Percentiles rank a stretch among this genome's conserved stretches.
Conservation (phyloP, 2,113 vertebrate genomes). For the Gymnorhina tibicen region DNA sequence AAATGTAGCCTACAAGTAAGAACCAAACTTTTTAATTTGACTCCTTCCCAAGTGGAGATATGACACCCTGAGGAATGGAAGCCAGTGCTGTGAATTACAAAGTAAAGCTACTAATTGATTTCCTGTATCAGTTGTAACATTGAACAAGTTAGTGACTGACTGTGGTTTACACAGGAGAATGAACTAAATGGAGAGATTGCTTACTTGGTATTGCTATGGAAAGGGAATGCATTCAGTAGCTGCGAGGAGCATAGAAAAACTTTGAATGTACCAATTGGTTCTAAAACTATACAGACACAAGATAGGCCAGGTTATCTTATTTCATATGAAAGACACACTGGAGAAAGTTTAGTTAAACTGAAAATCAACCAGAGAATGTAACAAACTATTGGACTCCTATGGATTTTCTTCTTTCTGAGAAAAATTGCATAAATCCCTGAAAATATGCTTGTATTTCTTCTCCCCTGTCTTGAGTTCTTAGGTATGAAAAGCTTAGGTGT, state of each 20-base stretch:
- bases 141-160: background rate
- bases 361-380: background rate
- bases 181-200: background rate
- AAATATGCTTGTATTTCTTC: background rate
- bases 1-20: slow-evolving; percentile 26
- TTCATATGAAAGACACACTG: background rate
- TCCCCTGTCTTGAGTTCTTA: background rate
- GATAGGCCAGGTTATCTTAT: background rate
- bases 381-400: background rate
- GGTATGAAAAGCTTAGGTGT: background rate
- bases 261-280: background rate
- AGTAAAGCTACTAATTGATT: background rate
- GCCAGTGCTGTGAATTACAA: background rate
- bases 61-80: background rate
- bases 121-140: background rate
- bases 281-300: background rate
- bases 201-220: background rate
- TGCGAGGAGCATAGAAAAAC: background rate
- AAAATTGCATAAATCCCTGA: background rate
- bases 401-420: background rate
- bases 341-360: background rate
- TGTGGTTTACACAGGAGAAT: background rate
- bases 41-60: background rate
- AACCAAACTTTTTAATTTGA: background rate
- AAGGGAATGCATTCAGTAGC: background rate